phyloP scores from a whole-genome alignment of 2,113 vertebrate species.

The Echinops telfairi region DNA sequence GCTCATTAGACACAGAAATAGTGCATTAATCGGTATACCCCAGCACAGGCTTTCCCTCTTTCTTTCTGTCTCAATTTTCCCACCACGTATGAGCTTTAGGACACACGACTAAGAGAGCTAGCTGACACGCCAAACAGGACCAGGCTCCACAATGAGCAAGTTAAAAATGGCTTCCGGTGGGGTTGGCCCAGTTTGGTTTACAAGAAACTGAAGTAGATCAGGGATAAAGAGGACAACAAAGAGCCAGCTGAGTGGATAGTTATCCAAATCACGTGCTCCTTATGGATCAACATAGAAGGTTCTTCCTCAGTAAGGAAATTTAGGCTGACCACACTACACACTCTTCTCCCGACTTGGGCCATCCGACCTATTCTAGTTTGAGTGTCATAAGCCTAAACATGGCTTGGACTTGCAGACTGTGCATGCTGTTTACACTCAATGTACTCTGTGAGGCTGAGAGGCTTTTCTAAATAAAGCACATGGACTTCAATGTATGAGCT shows the following conservation, averaged over 20 bases:
- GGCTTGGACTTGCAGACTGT: not conserved
- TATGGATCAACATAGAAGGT: not conserved
- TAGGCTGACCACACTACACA: not conserved
- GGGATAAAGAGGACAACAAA: not conserved
- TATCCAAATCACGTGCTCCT: not conserved
- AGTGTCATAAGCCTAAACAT: not conserved
- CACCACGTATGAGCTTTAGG: not conserved
- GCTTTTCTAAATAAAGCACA: not conserved
- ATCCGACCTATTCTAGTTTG: not conserved
- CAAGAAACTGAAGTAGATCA: too few relatives aligned
- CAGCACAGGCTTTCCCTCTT: not conserved
- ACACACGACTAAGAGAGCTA: not conserved
- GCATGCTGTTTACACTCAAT: not conserved
- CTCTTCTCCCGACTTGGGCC: not conserved
- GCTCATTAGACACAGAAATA: conserved; percentile 62
- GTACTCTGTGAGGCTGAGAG: not conserved
- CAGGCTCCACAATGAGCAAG: not conserved
- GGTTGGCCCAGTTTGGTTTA: not conserved
- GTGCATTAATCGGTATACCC: not conserved
- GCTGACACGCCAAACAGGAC: not conserved
- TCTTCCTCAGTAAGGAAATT: not conserved
- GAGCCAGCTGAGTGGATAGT: not conserved
- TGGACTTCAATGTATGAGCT: not conserved
- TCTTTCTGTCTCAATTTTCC: not conserved
- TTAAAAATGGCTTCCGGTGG: not conserved